phyloP scores from a whole-genome alignment of 2,888 invertebrate genomes.

The Dorcus parallelipipedus region DNA sequence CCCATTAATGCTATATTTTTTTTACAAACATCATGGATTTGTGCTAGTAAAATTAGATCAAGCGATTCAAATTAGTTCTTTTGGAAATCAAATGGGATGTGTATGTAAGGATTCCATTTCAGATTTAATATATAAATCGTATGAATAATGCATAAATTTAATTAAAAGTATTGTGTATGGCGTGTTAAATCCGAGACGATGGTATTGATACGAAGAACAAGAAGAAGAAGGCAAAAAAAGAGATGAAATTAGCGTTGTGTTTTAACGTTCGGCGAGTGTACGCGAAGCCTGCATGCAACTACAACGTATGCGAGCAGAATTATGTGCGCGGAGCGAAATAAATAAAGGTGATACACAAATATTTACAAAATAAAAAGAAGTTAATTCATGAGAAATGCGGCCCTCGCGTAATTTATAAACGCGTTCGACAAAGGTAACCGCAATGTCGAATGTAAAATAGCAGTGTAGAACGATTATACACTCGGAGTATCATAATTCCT shows the following conservation, averaged over 20 bases:
- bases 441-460: constrained; percentile 44
- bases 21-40: too few relatives aligned
- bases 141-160: too few relatives aligned
- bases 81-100: too few relatives aligned
- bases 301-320: constrained; percentile 20
- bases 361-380: constrained; percentile 42
- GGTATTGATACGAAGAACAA: too few relatives aligned
- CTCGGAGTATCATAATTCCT: constrained; percentile 43
- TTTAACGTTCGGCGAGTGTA: constrained; percentile 2
- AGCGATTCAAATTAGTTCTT: too few relatives aligned
- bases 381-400: constrained; percentile 38
- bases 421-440: constrained; percentile 44
- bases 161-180: too few relatives aligned
- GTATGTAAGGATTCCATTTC: too few relatives aligned
- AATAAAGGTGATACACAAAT: constrained; percentile 47
- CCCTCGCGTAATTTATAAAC: constrained; percentile 43
- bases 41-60: too few relatives aligned
- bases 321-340: constrained; percentile 41
- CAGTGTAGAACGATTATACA: constrained; percentile 43
- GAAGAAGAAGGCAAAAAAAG: too few relatives aligned
- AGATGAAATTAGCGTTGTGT: constrained; percentile 4
- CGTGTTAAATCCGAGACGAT: too few relatives aligned
- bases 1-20: too few relatives aligned
- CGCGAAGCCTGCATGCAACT: constrained; percentile 11
- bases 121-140: too few relatives aligned